phyloP scores from a whole-genome alignment of 1,140 invertebrate genomes.

The Cylas formicarius region DNA sequence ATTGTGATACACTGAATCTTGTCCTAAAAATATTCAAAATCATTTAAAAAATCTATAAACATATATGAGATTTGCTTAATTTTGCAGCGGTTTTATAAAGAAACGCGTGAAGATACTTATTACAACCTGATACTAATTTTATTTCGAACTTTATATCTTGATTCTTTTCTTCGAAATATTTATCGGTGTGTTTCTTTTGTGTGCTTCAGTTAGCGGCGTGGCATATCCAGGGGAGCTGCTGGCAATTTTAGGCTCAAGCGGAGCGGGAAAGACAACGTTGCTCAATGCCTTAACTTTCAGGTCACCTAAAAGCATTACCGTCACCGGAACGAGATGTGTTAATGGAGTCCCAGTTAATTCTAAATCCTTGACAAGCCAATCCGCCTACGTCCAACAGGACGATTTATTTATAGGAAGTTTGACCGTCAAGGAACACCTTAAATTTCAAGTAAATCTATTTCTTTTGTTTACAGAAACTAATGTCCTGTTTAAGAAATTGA shows the following conservation, averaged over 20 bases:
- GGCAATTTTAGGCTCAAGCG: slow-evolving; percentile 90
- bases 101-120: not conserved
- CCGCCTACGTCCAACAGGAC: slow-evolving; percentile 93
- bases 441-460: slow-evolving; percentile 74
- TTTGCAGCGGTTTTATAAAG: not conserved
- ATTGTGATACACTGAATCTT: no score
- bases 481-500: no score
- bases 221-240: slow-evolving; percentile 84
- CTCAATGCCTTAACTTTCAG: slow-evolving; percentile 85
- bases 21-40: no score
- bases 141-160: no score
- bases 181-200: slow-evolving; percentile 23
- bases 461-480: not conserved
- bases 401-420: slow-evolving; percentile 89
- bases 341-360: slow-evolving; percentile 63
- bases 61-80: not conserved
- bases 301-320: slow-evolving; percentile 55
- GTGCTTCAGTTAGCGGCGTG: slow-evolving; percentile 75
- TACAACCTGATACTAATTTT: not conserved
- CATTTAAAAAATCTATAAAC: slow-evolving; percentile 3
- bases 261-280: slow-evolving; percentile 93
- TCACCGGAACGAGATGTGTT: slow-evolving; percentile 62
- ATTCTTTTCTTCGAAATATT: no score
- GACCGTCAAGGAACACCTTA: slow-evolving; percentile 85
- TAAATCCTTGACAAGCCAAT: slow-evolving; percentile 65